phyloP scores from a whole-genome alignment of 2,888 invertebrate species.

The Onchidella celtica region DNA sequence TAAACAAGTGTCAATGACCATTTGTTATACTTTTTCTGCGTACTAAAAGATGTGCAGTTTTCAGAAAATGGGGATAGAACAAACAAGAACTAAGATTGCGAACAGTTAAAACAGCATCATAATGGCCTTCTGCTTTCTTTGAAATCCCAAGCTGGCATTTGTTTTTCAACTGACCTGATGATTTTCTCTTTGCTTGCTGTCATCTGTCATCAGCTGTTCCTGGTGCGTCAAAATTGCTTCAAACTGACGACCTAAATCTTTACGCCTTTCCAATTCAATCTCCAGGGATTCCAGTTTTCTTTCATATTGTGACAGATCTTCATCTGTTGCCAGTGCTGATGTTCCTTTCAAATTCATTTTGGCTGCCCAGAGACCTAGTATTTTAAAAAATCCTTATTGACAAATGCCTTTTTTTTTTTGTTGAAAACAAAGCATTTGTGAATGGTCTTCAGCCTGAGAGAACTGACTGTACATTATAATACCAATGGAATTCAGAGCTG shows the following conservation, averaged over 20 bases:
- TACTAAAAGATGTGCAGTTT: no score
- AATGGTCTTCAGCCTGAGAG: background rate
- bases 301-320: conserved; percentile 72
- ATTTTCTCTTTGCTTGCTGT: conserved; percentile 70
- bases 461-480: background rate
- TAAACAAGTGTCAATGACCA: no score
- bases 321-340: conserved; percentile 70
- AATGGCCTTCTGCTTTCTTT: no score
- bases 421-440: background rate
- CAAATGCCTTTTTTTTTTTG: background rate
- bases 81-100: no score
- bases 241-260: conserved; percentile 72
- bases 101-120: no score
- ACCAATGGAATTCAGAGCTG: no score
- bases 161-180: conserved; percentile 75
- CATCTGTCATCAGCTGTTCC: conserved; percentile 64
- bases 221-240: conserved; percentile 66
- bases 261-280: conserved; percentile 73
- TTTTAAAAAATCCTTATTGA: background rate
- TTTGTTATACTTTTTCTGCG: no score
- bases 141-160: no score
- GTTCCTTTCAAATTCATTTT: conserved; percentile 76
- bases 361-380: conserved; percentile 75
- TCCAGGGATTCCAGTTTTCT: conserved; percentile 70
- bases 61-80: no score